Evolutionary conservation across 2,797 vertebrate genomes (phyloP), one percentile per base, ranked within the genome.

Genomic region (Xiphorhynchus erythropygius): DNA sequence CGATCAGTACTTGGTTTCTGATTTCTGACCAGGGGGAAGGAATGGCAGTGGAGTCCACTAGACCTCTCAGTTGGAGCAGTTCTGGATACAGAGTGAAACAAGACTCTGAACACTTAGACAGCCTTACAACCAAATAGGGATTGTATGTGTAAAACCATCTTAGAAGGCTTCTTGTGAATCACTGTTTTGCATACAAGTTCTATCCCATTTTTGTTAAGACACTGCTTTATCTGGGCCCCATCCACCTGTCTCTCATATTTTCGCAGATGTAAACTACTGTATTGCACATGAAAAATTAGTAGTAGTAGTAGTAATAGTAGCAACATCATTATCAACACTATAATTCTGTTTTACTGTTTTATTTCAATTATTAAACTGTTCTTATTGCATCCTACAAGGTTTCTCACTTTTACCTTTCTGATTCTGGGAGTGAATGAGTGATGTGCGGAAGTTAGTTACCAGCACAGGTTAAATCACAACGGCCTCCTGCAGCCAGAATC

Each of bases 11-110:
- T 53, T 55, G 22, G 16, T 52, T 87, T 71, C n/a, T 75, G 78
- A 53, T 16, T 84, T 67, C 24, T 44, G 52, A 56, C 37, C 23
- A 33, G 17, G 52, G 23, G 17, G 53, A 71, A 62, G 5, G 30
- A 9, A 15, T 64, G 37, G 33, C 30, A 64, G 13, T 11, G 30
- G 69, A 41, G 33, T 60, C 33, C 17, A 30, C 25, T 50, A 25
- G 12, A 69, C 37, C 0, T 0, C 33, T 69, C 33, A 23, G 16
- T 44, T 1, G 2, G 9, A 81, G 24, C 13, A 57, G 37, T 62
- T 84, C 30, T 33, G 13, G 28, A 63, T 13, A 35, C 24, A 59
- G 21, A 53, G 16, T 27, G 19, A 52, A 81, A 39, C 16, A 73
- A 64, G 57, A 42, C 27, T 50, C 8, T 25, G 42, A 60, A 8